Conservation (phyloP, 2,797 vertebrate species). For the Rhodeus uyekii region DNA sequence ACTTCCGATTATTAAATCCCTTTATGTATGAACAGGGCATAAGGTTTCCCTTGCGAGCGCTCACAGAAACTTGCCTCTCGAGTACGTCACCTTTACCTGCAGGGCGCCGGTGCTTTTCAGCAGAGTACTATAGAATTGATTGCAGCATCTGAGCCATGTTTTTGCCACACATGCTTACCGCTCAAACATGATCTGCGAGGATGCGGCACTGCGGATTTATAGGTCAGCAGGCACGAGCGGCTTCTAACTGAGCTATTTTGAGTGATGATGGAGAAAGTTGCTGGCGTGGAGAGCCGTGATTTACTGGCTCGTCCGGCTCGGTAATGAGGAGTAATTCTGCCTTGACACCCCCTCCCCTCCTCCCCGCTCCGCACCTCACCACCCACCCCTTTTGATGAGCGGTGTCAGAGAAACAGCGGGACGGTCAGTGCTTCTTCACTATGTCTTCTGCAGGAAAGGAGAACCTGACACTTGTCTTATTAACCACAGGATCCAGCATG, state of each 20-base stretch:
- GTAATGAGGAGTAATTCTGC: conserved; percentile 82
- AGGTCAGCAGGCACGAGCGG: conserved; percentile 62
- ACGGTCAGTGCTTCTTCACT: conserved; percentile 64
- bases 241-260: conserved; percentile 71
- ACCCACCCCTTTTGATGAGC: conserved; percentile 45
- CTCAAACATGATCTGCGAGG: conserved; percentile 39
- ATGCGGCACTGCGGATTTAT: conserved; percentile 50
- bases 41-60: not conserved
- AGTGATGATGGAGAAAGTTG: conserved; percentile 74
- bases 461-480: conserved; percentile 75
- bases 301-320: conserved; percentile 74
- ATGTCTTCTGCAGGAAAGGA: conserved; percentile 65
- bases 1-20: not conserved
- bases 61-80: conserved; percentile 43
- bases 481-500: conserved; percentile 71
- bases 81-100: conserved; percentile 13
- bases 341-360: conserved; percentile 68
- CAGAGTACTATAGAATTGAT: conserved; percentile 34
- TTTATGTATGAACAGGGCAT: not conserved
- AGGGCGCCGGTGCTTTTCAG: not conserved
- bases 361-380: conserved; percentile 11
- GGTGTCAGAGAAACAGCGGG: conserved; percentile 52
- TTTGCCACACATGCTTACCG: conserved; percentile 34
- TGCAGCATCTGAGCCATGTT: conserved; percentile 37
- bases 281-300: conserved; percentile 70